Evolutionary conservation across 1,140 invertebrate species (phyloP), one percentile per base, ranked within the genome.

Genomic region (Calliopsis andreniformis): DNA sequence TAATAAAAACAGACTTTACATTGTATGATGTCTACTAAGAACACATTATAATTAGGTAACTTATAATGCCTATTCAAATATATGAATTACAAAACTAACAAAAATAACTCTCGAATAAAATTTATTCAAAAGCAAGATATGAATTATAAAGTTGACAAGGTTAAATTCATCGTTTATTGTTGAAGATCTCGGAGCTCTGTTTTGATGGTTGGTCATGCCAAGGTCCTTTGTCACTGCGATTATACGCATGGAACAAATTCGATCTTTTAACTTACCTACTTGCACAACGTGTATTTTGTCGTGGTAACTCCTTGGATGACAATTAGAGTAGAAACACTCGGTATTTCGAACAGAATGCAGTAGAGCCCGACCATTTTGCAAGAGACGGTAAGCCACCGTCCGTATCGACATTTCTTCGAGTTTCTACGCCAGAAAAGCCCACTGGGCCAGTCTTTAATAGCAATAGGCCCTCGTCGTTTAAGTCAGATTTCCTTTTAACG

Each of bases 281-380:
- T 93, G 91, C 87, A 89, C 92, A 93, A 93, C 92, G 93, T 93
- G 93, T 92, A 92, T 90, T 70, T 91, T 91, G 90, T 86, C 85
- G 76, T 81, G 20, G n/a, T 87, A 78, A 20, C 71, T 78, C 58
- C 76, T 76, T 47, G 80, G 35, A 53, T 86, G 82, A 51, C 35
- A 78, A 67, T 71, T 82, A 69, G 82, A 78, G 78, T 79, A 83
- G 76, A 89, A 87, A 86, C 88, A 88, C 70, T 93, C 90, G 82
- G 90, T 89, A 86, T 92, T 92, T 82, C 89, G 91, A 66, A 92
- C 83, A 78, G 88, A 89, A 73, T 91, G 92, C 58, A 93, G 53
- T 80, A 93, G 78, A 73, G 90, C 87, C 78, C 92, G 93, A 94
- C 93, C 93, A 94, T 94, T 92, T 92, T 93, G 93, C 79, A 92